These are phyloP conservation scores for Thaleichthys pacificus DNA, from an alignment of 2,797 vertebrate species.

Conservation along the genomic window DNA sequence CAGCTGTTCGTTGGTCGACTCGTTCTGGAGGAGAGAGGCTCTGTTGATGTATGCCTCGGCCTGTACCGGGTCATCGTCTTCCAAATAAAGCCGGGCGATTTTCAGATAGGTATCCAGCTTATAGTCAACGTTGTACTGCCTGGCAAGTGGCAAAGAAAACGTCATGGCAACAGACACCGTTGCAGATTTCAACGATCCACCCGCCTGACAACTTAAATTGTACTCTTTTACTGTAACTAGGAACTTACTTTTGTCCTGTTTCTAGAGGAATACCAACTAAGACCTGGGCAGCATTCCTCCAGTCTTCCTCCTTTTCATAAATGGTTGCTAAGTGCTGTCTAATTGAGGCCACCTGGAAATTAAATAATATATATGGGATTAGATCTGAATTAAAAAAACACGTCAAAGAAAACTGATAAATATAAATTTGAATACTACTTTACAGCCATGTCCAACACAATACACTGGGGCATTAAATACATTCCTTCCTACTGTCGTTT, in stretches of 20 bases:
- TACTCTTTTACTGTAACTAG: neutral
- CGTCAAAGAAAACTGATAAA: neutral
- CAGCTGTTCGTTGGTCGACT: constrained; percentile 96
- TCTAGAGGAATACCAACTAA: constrained; percentile 97
- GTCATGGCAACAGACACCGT: neutral
- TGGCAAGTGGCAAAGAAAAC: constrained; percentile 46
- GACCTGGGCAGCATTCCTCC: constrained; percentile 97
- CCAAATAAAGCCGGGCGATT: constrained; percentile 94
- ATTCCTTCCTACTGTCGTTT: neutral
- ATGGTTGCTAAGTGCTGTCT: constrained; percentile 97
- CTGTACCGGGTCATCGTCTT: constrained; percentile 97
- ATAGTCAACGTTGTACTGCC: constrained; percentile 98
- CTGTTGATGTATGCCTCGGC: constrained; percentile 98
- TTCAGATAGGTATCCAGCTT: constrained; percentile 98
- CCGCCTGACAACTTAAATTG: neutral
- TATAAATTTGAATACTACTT: neutral
- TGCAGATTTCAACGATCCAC: neutral
- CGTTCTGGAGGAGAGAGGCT: constrained; percentile 96
- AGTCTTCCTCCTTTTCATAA: constrained; percentile 98
- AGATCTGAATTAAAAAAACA: neutral
- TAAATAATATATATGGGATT: neutral
- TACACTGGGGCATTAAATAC: too few relatives aligned
- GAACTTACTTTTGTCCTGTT: constrained; percentile 94
- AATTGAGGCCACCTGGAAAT: constrained; percentile 92
- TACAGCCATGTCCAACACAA: neutral